A percentile compares a stretch with the other conserved stretches of the same genome.
Evolutionary conservation across 2,797 vertebrate species (phyloP).

Genomic region (Phataginus tetradactyla): DNA sequence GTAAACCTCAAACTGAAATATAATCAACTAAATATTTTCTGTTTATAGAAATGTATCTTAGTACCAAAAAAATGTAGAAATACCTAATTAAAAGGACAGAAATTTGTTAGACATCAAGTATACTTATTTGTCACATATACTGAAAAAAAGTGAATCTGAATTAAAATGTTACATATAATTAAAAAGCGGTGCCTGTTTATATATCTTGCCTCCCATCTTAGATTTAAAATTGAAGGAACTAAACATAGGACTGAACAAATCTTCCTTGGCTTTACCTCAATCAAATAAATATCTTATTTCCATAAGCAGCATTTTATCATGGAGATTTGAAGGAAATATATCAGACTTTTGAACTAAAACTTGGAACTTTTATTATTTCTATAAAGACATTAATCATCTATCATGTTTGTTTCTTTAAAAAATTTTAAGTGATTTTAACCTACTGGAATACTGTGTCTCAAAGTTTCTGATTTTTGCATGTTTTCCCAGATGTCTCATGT

Average conservation of each 20-base stretch:
- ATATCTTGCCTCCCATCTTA: not conserved
- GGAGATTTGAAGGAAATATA: not conserved
- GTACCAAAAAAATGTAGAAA: not conserved
- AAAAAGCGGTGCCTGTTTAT: not conserved
- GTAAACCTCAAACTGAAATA: not conserved
- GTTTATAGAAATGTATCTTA: not conserved
- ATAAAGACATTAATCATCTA: not conserved
- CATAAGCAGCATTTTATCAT: not conserved
- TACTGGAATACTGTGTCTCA: not conserved
- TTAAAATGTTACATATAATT: not conserved
- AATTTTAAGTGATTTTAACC: not conserved
- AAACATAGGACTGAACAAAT: not conserved
- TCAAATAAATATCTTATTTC: not conserved
- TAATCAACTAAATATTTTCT: not conserved
- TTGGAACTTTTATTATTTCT: not conserved
- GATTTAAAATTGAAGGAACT: not conserved
- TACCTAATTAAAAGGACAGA: not conserved
- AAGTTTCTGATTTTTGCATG: not conserved
- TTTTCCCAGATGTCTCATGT: not conserved
- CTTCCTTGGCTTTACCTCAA: not conserved
- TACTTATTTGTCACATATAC: not conserved
- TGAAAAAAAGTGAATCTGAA: not conserved
- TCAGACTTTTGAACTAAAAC: not conserved
- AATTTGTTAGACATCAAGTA: not conserved
- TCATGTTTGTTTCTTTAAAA: not conserved